Evolutionary conservation across 2,888 invertebrate genomes (phyloP), one percentile per base, ranked within the genome.

Genomic region (Galerucella pusilla): DNA sequence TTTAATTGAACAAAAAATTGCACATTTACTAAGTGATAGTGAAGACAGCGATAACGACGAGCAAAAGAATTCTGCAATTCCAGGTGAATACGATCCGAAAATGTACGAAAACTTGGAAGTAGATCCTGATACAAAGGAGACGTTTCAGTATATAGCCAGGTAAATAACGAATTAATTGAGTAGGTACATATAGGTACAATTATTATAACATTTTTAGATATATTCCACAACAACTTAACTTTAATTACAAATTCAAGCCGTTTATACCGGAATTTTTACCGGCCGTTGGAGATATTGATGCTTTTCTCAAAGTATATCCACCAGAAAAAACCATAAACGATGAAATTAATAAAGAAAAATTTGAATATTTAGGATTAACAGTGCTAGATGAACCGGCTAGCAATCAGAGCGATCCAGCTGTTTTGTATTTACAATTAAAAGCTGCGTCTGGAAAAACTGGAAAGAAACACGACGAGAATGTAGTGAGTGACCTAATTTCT

Each of bases 231-330:
- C 93, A 93, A 83, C 94, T 97, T 71, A 96, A 97, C 81, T 90
- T 97, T 61, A 96, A 96, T 69, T 94, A 95, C 86, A 95, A 95
- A 84, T 90, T 99, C 84, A 94, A 95, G 84, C 97, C 98, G 0
- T 99, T 99, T 86, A 93, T 98, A 71, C 97, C 98, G 1, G 99
- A 99, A 84, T 99, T 94, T 88, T 95, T 99, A 81, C 99, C 99
- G 10, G 97, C 98, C 0, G 98, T 99, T 65, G 99, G 99, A 0
- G 99, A 99, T 87, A 97, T 98, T 80, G 99, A 99, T 88, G 97
- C 98, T 3, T 98, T 99, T 88, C 91, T 99, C 59, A 99, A 99
- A 90, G 95, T 98, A 1, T 89, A 91, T 64, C 91, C 97, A 28
- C 98, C 98, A 0, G 94, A 96, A 81, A 90, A 88, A 2, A 87